phyloP scores from a whole-genome alignment of 2,797 vertebrate genomes.

The Lacerta viridis region DNA sequence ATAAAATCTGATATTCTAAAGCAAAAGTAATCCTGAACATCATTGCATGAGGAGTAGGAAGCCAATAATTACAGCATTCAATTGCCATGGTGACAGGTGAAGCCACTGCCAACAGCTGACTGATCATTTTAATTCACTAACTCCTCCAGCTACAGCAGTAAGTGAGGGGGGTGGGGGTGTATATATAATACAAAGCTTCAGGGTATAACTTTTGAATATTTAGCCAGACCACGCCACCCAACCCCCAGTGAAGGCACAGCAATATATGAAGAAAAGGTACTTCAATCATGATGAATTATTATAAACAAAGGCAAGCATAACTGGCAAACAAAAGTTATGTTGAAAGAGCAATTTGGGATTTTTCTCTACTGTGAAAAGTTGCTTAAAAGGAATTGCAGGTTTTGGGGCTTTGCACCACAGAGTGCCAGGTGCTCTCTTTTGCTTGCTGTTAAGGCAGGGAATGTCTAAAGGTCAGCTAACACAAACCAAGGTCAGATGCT shows the following conservation, averaged over 20 bases:
- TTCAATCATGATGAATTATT: not conserved
- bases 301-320: not conserved
- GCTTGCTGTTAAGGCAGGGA: not conserved
- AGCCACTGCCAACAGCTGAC: slow-evolving; percentile 4
- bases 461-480: not conserved
- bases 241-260: slow-evolving; percentile 20
- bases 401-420: too few species aligned
- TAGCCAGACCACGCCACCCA: not conserved
- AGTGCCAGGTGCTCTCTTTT: not conserved
- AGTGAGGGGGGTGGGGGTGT: not conserved
- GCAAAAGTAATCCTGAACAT: not conserved
- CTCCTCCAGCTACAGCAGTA: slow-evolving; percentile 39
- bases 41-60: not conserved
- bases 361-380: too few species aligned
- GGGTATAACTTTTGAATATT: not conserved
- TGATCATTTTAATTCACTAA: slow-evolving; percentile 55
- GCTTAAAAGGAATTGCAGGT: not conserved
- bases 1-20: not conserved
- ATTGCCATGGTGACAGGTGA: not conserved
- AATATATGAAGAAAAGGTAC: slow-evolving; percentile 11
- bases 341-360: not conserved
- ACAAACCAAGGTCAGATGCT: not conserved
- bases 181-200: slow-evolving; percentile 34
- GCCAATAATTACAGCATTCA: not conserved
- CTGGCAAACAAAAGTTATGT: not conserved